These are phyloP conservation scores for Karalla daura DNA, from an alignment of 2,797 vertebrate genomes.

Conservation along the genomic window DNA sequence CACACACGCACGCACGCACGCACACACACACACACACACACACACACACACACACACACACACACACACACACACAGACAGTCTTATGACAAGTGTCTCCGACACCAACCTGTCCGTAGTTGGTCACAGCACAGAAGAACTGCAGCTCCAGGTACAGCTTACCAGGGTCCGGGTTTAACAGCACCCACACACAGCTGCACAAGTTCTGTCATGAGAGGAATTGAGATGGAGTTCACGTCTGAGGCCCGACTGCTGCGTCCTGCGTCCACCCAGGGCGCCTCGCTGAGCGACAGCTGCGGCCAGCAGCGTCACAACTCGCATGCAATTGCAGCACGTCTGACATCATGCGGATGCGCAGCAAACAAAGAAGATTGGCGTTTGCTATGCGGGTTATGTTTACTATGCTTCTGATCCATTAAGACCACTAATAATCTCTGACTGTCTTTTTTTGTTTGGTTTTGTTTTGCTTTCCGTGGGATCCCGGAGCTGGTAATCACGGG, in stretches of 20 bases:
- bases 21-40: no score
- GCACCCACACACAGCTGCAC: conserved; percentile 95
- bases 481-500: conserved; percentile 26
- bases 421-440: background rate
- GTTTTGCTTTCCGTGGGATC: background rate
- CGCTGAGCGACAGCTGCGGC: no score
- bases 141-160: conserved; percentile 94
- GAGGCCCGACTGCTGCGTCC: no score
- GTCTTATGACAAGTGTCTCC: background rate
- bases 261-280: no score
- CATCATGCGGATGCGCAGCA: background rate
- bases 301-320: no score
- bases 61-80: background rate
- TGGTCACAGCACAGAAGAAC: conserved; percentile 96
- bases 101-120: conserved; percentile 93
- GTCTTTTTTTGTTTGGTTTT: background rate
- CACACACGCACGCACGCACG: no score
- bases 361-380: background rate
- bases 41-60: no score
- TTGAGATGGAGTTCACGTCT: background rate
- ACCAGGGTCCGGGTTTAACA: conserved; percentile 90
- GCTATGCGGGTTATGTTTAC: background rate
- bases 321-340: no score
- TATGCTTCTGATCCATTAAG: background rate
- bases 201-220: conserved; percentile 86